Evolutionary conservation across 2,113 vertebrate genomes (phyloP), one percentile per base, ranked within the genome.

Genomic region (Strix aluco): DNA sequence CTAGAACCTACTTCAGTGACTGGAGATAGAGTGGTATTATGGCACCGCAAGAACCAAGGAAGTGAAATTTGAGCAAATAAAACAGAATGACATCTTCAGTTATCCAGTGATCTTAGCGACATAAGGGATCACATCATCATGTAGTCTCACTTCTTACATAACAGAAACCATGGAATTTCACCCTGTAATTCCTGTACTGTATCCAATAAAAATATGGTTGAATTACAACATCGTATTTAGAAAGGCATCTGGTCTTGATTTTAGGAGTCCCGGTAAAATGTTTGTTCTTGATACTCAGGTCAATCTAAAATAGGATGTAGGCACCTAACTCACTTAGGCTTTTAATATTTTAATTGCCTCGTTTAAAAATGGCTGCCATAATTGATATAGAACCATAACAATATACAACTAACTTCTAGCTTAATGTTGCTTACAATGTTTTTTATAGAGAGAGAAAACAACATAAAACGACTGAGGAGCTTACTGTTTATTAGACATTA

Each of bases 161-260:
- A 79, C 51, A 92, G 54, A 79, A 77, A 75, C 51, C 65, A 89
- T 70, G 90, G 86, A 90, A 90, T 92, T 94, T 90, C 61, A 86
- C 55, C 52, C 80, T 34, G 34, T 84, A 94, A 94, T 95, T 91
- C 63, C 91, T 91, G 86, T 80, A 90, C 55, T 67, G 22, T 58
- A 73, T 84, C 88, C 77, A 96, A 94, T 84, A 96, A 97, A 94
- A 97, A 96, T 89, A 95, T 85, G 46, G 65, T 79, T 94, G 83
- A 81, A 75, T 94, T 96, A 89, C 47, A 88, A 54, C 21, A 32
- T 2, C 67, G 22, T 80, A 65, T 93, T 96, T 88, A 91, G 75
- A 65, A 94, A 84, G n/a, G 81, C 92, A 93, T 86, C 91, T 97
- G 92, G 77, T 92, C 72, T 86, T 90, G 47, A 92, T 97, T 94